Percentiles rank a stretch among this genome's conserved stretches.
These are phyloP conservation scores for Darevskia mixta DNA, from an alignment of 2,797 vertebrate genomes.

Conservation along the genomic window DNA sequence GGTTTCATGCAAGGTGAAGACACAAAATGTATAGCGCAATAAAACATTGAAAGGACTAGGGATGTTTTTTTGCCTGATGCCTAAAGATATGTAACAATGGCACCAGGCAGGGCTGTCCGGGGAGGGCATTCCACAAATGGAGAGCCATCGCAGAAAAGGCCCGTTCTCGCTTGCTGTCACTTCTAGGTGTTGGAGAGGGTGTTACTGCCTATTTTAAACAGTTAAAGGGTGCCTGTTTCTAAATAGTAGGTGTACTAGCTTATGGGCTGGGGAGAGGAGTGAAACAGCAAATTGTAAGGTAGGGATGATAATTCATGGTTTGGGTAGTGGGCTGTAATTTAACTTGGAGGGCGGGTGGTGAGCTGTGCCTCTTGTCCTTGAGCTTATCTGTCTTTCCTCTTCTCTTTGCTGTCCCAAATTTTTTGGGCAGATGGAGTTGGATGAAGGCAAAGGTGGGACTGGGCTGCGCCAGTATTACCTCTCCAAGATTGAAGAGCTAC, in stretches of 20 bases:
- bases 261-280: background rate
- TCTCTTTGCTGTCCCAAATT: background rate
- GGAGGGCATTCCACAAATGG: too few species aligned
- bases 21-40: too few species aligned
- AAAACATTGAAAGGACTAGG: too few species aligned
- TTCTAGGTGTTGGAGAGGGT: background rate
- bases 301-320: too few species aligned
- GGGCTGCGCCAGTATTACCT: conserved; percentile 96
- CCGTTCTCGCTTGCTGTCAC: too few species aligned
- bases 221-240: background rate
- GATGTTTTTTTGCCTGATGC: too few species aligned
- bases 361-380: background rate
- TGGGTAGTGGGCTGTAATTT: background rate
- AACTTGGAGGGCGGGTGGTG: background rate
- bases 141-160: too few species aligned
- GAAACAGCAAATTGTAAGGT: background rate
- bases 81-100: too few species aligned
- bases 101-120: too few species aligned
- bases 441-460: conserved; percentile 92
- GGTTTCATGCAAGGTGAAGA: too few species aligned
- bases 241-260: background rate
- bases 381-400: background rate
- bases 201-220: background rate
- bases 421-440: conserved; percentile 91
- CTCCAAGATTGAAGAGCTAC: conserved; percentile 97